A percentile compares a stretch with the other conserved stretches of the same genome.
These are phyloP conservation scores for Pseudocheirus occidentalis DNA, from an alignment of 2,797 vertebrate genomes.

Conservation along the genomic window DNA sequence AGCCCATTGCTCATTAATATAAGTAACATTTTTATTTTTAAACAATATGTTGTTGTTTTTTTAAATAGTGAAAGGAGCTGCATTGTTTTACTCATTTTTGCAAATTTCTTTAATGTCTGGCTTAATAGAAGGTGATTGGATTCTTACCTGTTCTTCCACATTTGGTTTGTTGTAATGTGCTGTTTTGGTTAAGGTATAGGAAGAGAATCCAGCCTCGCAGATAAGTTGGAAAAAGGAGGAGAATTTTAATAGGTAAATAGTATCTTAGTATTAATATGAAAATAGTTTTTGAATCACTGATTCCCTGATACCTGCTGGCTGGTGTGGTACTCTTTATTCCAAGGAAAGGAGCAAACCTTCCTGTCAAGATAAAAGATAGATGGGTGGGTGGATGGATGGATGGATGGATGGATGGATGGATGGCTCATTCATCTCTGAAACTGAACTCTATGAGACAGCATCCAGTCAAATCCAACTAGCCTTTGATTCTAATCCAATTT, in stretches of 20 bases:
- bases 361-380: neutral
- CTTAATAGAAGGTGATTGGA: neutral
- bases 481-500: neutral
- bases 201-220: neutral
- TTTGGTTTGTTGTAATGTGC: neutral
- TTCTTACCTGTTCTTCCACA: neutral
- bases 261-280: neutral
- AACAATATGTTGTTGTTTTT: neutral
- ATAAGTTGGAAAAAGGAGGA: neutral
- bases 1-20: neutral
- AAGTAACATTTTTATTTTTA: neutral
- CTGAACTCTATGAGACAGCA: neutral
- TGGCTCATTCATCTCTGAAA: neutral
- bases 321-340: neutral
- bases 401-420: neutral
- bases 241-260: neutral
- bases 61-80: neutral
- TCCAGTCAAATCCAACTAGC: neutral
- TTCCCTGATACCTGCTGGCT: neutral
- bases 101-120: neutral
- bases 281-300: neutral
- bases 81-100: neutral
- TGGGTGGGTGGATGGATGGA: too few relatives aligned
- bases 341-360: neutral
- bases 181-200: neutral